A percentile compares a stretch with the other conserved stretches of the same genome.
phyloP scores from a whole-genome alignment of 1,140 invertebrate genomes.

The Araneus ventricosus region DNA sequence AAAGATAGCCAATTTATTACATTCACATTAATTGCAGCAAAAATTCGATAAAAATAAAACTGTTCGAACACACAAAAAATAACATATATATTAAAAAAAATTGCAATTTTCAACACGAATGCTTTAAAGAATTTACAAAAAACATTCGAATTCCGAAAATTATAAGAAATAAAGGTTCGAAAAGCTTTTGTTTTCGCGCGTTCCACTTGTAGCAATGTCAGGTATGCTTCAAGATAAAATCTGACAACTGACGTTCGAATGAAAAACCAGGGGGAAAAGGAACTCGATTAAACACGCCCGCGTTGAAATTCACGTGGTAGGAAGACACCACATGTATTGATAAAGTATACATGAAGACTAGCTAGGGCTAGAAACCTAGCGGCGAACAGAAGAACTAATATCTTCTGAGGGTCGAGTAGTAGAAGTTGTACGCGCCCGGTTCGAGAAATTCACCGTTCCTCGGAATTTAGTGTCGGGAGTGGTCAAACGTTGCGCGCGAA shows the following conservation, averaged over 20 bases:
- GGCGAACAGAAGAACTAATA: constrained; percentile 9
- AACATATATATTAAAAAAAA: neutral
- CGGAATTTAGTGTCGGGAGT: neutral
- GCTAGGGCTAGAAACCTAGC: neutral
- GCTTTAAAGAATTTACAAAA: neutral
- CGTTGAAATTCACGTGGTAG: constrained; percentile 6
- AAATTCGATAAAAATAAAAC: too few relatives aligned
- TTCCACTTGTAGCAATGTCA: neutral
- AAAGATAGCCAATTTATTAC: too few relatives aligned
- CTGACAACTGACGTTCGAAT: neutral
- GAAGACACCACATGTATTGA: neutral
- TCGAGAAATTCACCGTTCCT: neutral
- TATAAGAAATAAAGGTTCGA: too few relatives aligned
- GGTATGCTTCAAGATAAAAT: neutral
- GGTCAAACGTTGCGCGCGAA: neutral
- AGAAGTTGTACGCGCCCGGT: constrained; percentile 1
- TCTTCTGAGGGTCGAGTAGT: neutral
- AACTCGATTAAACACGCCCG: neutral
- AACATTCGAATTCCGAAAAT: neutral
- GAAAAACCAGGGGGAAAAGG: neutral
- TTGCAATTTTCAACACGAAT: neutral
- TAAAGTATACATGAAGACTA: neutral
- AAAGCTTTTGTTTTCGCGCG: neutral
- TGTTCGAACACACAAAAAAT: too few relatives aligned
- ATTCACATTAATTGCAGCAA: too few relatives aligned